Conservation (phyloP, 2,797 vertebrate species). For the Gobionotothen gibberifrons region DNA sequence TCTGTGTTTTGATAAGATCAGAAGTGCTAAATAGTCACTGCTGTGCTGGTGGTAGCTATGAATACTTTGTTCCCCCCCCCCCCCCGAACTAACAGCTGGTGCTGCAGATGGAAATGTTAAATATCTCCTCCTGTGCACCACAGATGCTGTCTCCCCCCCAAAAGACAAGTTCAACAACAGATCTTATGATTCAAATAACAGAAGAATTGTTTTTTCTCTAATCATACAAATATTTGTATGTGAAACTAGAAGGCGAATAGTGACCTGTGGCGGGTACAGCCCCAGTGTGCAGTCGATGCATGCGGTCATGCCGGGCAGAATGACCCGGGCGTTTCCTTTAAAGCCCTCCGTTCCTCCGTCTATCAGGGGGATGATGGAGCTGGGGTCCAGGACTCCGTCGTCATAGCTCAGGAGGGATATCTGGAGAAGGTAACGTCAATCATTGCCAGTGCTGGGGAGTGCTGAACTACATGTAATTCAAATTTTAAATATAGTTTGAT, state of each 20-base stretch:
- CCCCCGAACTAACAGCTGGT: constrained; percentile 25
- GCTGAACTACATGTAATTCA: too few species aligned
- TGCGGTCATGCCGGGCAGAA: constrained; percentile 96
- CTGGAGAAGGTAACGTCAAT: constrained; percentile 66
- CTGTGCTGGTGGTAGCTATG: neutral
- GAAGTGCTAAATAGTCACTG: neutral
- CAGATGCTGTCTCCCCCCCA: neutral
- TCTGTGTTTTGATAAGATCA: neutral
- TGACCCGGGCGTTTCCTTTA: constrained; percentile 95
- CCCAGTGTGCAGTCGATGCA: constrained; percentile 96
- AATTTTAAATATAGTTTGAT: too few species aligned
- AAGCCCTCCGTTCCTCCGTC: constrained; percentile 98
- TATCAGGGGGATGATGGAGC: constrained; percentile 95
- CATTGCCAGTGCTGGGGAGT: too few species aligned
- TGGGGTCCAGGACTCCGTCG: constrained; percentile 92
- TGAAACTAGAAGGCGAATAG: constrained; percentile 3
- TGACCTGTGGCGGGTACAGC: constrained; percentile 94
- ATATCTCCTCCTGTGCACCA: constrained; percentile 14
- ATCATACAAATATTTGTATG: neutral
- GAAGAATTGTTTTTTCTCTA: neutral
- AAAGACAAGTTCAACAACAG: constrained; percentile 3
- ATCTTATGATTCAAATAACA: neutral
- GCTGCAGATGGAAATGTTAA: constrained; percentile 24
- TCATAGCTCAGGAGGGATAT: constrained; percentile 95
- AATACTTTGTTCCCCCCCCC: neutral